Evolutionary conservation across 2,888 invertebrate genomes (phyloP).

Genomic region (Folsomia candida): DNA sequence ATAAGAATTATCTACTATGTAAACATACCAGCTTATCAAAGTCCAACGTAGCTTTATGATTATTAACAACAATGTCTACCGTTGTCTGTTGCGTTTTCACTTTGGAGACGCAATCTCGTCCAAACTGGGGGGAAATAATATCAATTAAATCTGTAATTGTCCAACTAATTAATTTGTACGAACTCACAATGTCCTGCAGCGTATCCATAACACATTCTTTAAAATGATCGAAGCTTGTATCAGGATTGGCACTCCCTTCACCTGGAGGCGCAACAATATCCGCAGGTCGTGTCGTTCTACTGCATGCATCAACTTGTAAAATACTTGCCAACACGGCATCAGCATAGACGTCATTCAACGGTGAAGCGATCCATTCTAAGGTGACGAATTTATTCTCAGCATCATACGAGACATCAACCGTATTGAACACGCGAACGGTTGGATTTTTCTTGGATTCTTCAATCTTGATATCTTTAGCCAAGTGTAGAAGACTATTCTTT

Average conservation of each 20-base stretch:
- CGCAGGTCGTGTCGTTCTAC: slow-evolving; percentile 50
- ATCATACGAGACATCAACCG: slow-evolving; percentile 74
- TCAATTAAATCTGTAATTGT: too few species aligned
- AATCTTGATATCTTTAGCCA: slow-evolving; percentile 66
- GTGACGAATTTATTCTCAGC: slow-evolving; percentile 71
- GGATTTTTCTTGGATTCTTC: slow-evolving; percentile 60
- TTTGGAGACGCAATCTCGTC: slow-evolving; percentile 88
- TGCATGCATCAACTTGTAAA: slow-evolving; percentile 68
- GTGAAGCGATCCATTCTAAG: slow-evolving; percentile 92
- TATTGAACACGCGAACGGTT: slow-evolving; percentile 75
- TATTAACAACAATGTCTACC: slow-evolving; percentile 78
- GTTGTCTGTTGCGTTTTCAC: slow-evolving; percentile 78
- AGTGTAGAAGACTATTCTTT: slow-evolving; percentile 72
- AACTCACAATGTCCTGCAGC: slow-evolving; percentile 89
- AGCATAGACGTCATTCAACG: slow-evolving; percentile 96
- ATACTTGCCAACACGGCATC: slow-evolving; percentile 89
- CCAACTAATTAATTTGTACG: too few species aligned
- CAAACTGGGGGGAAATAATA: too few species aligned
- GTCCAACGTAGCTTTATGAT: slow-evolving; percentile 81
- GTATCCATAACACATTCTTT: slow-evolving; percentile 87
- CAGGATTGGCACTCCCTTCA: slow-evolving; percentile 59
- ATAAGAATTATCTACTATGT: slow-evolving; percentile 3
- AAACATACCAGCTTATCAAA: slow-evolving; percentile 68
- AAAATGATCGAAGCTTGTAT: slow-evolving; percentile 87
- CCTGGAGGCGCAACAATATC: slow-evolving; percentile 62